Conservation (phyloP, 2,113 vertebrate species). For the Ictidomys tridecemlineatus region DNA sequence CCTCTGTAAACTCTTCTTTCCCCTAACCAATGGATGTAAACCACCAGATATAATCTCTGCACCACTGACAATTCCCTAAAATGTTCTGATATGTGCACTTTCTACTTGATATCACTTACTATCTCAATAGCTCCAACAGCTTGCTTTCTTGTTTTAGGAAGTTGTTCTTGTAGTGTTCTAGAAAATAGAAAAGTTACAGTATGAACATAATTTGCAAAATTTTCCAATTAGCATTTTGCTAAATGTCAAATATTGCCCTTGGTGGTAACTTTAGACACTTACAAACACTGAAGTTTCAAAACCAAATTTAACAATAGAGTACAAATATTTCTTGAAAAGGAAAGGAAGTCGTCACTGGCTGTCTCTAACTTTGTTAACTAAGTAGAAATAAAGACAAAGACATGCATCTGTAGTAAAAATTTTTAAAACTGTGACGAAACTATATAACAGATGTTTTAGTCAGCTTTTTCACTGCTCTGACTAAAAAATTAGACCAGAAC, state of each 20-base stretch:
- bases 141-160: conserved; percentile 46
- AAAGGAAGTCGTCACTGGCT: not conserved
- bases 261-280: not conserved
- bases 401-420: not conserved
- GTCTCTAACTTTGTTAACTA: not conserved
- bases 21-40: not conserved
- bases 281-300: not conserved
- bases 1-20: not conserved
- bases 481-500: too few relatives aligned
- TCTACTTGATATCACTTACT: conserved; percentile 74
- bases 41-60: not conserved
- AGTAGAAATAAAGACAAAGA: not conserved
- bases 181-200: conserved; percentile 11
- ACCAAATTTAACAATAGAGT: not conserved
- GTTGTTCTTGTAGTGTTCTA: conserved; percentile 58
- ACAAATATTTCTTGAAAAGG: conserved; percentile 13
- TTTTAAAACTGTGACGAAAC: not conserved
- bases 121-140: conserved; percentile 79
- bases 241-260: not conserved
- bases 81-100: not conserved
- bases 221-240: not conserved
- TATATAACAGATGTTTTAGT: not conserved
- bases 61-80: not conserved
- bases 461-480: too few relatives aligned
- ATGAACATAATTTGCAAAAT: conserved; percentile 24